Conservation (phyloP, 2,888 invertebrate species). For the Atrina japonica region DNA sequence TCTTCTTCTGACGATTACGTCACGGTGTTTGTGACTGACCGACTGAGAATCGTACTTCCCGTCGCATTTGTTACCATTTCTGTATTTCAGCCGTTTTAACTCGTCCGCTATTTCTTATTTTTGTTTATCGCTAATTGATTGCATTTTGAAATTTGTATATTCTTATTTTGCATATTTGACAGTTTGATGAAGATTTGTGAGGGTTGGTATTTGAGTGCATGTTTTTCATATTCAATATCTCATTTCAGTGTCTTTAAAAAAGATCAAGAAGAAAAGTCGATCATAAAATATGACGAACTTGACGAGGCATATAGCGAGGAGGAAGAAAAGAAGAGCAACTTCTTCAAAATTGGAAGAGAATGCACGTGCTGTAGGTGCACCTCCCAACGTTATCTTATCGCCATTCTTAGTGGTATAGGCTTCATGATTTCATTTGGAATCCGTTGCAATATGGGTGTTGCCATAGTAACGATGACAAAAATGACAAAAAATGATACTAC, state of each 20-base stretch:
- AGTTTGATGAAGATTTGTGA: too few species aligned
- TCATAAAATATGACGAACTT: constrained; percentile 77
- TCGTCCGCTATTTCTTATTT: too few species aligned
- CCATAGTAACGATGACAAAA: constrained; percentile 90
- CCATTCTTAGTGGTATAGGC: constrained; percentile 81
- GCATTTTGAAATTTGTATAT: too few species aligned
- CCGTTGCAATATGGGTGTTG: constrained; percentile 99
- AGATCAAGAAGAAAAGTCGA: constrained; percentile 73
- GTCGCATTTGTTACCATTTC: too few species aligned
- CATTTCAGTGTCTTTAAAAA: constrained; percentile 73
- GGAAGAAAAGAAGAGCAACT: constrained; percentile 60
- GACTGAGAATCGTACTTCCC: too few species aligned
- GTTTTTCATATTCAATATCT: too few species aligned
- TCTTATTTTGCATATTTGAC: too few species aligned
- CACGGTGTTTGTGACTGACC: too few species aligned
- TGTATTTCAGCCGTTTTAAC: too few species aligned
- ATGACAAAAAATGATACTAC: constrained; percentile 80
- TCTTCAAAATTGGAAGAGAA: constrained; percentile 51
- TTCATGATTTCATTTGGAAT: constrained; percentile 88
- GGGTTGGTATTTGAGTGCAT: too few species aligned
- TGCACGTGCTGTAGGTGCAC: constrained; percentile 64
- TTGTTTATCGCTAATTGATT: too few species aligned
- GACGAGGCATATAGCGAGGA: constrained; percentile 75
- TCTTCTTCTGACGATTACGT: too few species aligned
- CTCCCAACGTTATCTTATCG: constrained; percentile 79